Base-by-base conservation (phyloP, 2,797 vertebrate genomes). In the Phataginus tetradactyla region DNA sequence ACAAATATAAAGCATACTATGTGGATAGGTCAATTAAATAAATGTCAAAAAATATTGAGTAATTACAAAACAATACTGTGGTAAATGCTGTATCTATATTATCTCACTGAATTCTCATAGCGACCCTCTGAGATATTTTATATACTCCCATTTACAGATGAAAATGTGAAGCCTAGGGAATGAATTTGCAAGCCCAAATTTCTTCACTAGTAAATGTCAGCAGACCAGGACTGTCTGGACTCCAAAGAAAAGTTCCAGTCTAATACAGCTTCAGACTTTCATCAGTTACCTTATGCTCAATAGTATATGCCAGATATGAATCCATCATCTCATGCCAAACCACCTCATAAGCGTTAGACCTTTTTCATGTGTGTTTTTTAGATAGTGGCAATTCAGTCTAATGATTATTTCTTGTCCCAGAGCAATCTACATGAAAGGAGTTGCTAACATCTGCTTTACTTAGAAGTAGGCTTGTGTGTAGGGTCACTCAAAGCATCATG, bases 91-190 rank as follows among this genome's bases (percentile, higher is more conserved):
- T 14, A 3, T 9, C 72, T 59, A 3, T 20, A 63, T 59, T 34
- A 59, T 86, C 45, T 91, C n/a, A 55, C 39, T 93, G 86, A 83
- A 75, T 90, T 93, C 23, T 80, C 34, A 51, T 7, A 77, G n/a
- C n/a, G 74, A 66, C 18, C 20, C 21, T 86, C 89, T 57, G 49
- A 68, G 12, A 1, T 55, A 45, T 42, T 90, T 32, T 25, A n/a
- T 51, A 25, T 20, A 68, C 14, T 72, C 15, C 3, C 23, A 64
- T 59, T 86, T 72, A 61, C 8, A 91, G n/a, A 53, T 83, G 39
- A 95, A 81, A 90, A 72, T 51, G 18, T 90, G 45, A 71, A 71
- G 29, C 39, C 25, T 66, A 34, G 11, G 53, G n/a, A 81, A 90
- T 32, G 25, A 37, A 84, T 12, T 55, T 68, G 3, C 14, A n/a